Base-by-base conservation (phyloP, 64 coral and sea anemone genomes). In the Pocillopora damicornis region DNA sequence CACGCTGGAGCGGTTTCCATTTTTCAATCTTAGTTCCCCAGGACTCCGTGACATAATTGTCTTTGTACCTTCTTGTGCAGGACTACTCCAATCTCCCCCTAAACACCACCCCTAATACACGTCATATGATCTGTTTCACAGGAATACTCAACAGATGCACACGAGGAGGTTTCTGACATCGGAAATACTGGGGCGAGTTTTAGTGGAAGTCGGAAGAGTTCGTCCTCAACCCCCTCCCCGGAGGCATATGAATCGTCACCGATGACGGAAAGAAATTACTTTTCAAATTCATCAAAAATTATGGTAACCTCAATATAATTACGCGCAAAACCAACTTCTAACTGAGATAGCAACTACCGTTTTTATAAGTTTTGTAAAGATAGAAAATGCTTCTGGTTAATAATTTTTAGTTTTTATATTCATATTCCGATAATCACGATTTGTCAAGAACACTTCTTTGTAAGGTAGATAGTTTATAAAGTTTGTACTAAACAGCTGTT, bases 161-260 rank as follows among this genome's bases (percentile, higher is more conserved):
- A 57, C 69, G 35, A 75, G 18, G 69, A 84, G 10, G 72, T 66
- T n/a, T 18, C 15, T 37, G 38, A 9, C 14, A 22, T 11, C 15
- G 79, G 38, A 2, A 85, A 85, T 8, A 20, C 13, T 1, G 36
- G 38, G 7, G 37, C 63, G 36, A 84, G 89, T 63, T 35, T 9
- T 59, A 37, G 51, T 14, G 71, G 72, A 61, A 87, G 86, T 42
- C 34, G 86, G 8, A 76, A 87, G 61, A 76, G 86, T 63, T 63
- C 74, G 2, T 75, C 72, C 57, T 25, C 80, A 9, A 71, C 89
- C 59, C 79, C 89, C 13, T 85, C 89, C 38, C 89, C 89, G 36
- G 89, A 90, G 36, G 68, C 56, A 8, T 90, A 90, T 60, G 89
- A 90, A 26, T 90, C 89, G 0, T 90, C 89, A 20, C 79, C 89